Percentiles rank a stretch among this genome's conserved stretches.
These are phyloP conservation scores for Cylas formicarius DNA, from an alignment of 1,140 invertebrate genomes.

Conservation along the genomic window DNA sequence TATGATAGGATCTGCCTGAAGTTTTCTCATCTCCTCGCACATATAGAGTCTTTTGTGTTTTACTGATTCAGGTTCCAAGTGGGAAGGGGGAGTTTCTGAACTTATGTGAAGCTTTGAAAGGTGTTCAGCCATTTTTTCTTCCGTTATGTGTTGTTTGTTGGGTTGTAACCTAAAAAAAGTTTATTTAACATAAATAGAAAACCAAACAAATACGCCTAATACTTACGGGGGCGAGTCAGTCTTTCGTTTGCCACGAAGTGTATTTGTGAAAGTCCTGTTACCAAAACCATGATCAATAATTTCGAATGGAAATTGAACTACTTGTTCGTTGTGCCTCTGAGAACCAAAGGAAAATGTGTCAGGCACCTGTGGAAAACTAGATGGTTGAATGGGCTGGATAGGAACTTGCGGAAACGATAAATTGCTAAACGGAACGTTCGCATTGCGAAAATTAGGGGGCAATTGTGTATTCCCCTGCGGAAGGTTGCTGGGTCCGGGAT, in stretches of 20 bases:
- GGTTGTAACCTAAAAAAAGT: constrained; percentile 38
- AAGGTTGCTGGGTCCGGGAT: constrained; percentile 18
- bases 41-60: constrained; percentile 36
- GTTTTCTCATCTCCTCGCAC: constrained; percentile 62
- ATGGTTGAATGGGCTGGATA: constrained; percentile 9
- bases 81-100: constrained; percentile 34
- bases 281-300: constrained; percentile 3
- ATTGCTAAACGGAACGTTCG: not conserved
- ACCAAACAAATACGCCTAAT: constrained; percentile 1
- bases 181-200: constrained; percentile 2
- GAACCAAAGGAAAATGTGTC: constrained; percentile 22
- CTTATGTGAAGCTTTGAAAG: constrained; percentile 64
- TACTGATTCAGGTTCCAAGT: constrained; percentile 28
- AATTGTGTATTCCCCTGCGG: no score
- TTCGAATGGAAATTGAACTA: constrained; percentile 28
- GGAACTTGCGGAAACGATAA: not conserved
- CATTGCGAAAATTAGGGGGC: no score
- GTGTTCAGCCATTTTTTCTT: constrained; percentile 72
- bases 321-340: constrained; percentile 3
- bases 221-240: constrained; percentile 36
- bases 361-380: not conserved
- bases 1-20: constrained; percentile 54
- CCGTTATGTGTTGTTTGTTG: constrained; percentile 69
- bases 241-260: constrained; percentile 31
- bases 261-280: constrained; percentile 8